A percentile compares a stretch with the other conserved stretches of the same genome.
phyloP scores from a whole-genome alignment of 2,797 vertebrate genomes.

The Danio tinwini region DNA sequence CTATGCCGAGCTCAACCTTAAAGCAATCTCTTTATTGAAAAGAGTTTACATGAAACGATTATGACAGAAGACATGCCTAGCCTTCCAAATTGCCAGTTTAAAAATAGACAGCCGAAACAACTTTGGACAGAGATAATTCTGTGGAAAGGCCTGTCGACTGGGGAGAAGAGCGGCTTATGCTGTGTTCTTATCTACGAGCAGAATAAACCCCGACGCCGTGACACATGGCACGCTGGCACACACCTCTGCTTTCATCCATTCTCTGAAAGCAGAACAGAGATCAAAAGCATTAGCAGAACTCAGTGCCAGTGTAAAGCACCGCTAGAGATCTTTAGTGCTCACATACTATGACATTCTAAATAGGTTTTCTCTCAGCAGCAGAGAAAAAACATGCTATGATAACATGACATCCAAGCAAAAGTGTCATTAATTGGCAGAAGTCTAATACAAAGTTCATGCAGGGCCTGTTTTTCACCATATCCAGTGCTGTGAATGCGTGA shows the following conservation, averaged over 20 bases:
- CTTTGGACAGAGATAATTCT: slow-evolving; percentile 67
- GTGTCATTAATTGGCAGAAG: slow-evolving; percentile 30
- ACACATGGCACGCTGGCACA: slow-evolving; percentile 76
- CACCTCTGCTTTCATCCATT: slow-evolving; percentile 64
- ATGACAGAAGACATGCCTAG: slow-evolving; percentile 29
- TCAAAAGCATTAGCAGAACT: slow-evolving; percentile 67
- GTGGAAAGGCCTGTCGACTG: slow-evolving; percentile 70
- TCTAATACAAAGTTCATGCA: slow-evolving; percentile 2
- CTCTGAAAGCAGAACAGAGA: slow-evolving; percentile 66
- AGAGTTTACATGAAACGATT: slow-evolving; percentile 13
- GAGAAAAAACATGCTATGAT: slow-evolving; percentile 12
- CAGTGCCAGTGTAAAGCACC: slow-evolving; percentile 54
- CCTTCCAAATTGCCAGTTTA: slow-evolving; percentile 60
- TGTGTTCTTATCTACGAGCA: slow-evolving; percentile 76
- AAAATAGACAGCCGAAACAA: slow-evolving; percentile 64
- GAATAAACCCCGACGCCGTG: slow-evolving; percentile 69
- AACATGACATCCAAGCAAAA: not conserved
- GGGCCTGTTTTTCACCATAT: not conserved
- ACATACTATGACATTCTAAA: slow-evolving; percentile 46
- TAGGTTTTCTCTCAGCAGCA: slow-evolving; percentile 23
- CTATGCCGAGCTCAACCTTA: slow-evolving; percentile 29
- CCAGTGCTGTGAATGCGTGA: not conserved
- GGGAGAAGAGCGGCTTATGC: slow-evolving; percentile 69
- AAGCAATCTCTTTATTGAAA: slow-evolving; percentile 59
- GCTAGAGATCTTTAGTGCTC: slow-evolving; percentile 61